Evolutionary conservation across 2,797 vertebrate species (phyloP).

Genomic region (Hydrolagus colliei): DNA sequence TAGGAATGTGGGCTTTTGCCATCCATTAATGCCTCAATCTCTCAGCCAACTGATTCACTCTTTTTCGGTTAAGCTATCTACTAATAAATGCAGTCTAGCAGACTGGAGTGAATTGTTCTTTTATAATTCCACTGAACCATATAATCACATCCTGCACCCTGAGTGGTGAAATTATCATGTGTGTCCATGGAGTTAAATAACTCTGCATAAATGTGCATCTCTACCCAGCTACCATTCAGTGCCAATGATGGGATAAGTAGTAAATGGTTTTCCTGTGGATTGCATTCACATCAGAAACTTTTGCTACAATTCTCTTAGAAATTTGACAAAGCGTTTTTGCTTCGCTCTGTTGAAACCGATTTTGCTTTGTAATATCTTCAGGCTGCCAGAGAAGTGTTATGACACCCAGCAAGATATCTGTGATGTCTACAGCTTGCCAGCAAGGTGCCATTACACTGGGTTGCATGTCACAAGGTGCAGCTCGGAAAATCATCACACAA

Average conservation of each 20-base stretch:
- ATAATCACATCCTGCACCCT: slow-evolving; percentile 28
- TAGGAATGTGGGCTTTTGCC: slow-evolving; percentile 8
- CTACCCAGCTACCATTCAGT: slow-evolving; percentile 3
- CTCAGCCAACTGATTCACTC: neutral
- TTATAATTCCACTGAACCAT: slow-evolving; percentile 30
- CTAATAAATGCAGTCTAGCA: slow-evolving; percentile 25
- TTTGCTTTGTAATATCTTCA: too few species aligned
- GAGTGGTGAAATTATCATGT: slow-evolving; percentile 25
- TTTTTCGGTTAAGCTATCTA: slow-evolving; percentile 17
- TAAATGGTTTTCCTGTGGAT: slow-evolving; percentile 19
- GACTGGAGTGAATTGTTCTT: slow-evolving; percentile 28
- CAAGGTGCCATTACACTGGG: too few species aligned
- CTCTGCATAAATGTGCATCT: slow-evolving; percentile 22
- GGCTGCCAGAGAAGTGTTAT: too few species aligned
- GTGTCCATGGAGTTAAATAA: slow-evolving; percentile 25
- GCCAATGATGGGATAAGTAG: neutral
- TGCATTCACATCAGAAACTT: neutral
- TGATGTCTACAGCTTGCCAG: too few species aligned
- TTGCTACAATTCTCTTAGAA: neutral
- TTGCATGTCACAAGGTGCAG: too few species aligned
- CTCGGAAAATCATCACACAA: too few species aligned
- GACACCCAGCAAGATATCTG: too few species aligned
- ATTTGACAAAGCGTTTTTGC: neutral
- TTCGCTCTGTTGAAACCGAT: too few species aligned
- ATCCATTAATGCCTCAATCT: slow-evolving; percentile 27